These are phyloP conservation scores for Neoascia interrupta DNA, from an alignment of 2,888 invertebrate genomes.

Conservation along the genomic window DNA sequence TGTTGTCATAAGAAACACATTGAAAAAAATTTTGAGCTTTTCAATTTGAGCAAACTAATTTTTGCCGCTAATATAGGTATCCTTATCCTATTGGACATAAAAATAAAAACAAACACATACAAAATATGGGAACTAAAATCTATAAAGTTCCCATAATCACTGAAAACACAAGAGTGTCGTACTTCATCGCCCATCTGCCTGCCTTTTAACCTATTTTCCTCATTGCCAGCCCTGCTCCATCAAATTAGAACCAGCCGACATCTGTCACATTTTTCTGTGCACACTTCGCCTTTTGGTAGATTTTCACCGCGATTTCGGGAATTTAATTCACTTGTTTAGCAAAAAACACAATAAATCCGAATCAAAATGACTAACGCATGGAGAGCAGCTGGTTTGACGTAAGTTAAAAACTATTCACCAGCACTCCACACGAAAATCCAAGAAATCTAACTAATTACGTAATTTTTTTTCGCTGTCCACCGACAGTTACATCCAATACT, in stretches of 20 bases:
- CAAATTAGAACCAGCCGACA: not conserved
- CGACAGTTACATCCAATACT: conserved; percentile 95
- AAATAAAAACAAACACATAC: not conserved
- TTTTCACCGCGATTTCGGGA: conserved; percentile 7
- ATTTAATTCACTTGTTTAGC: conserved; percentile 8
- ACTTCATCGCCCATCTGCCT: conserved; percentile 27
- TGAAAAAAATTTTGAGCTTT: too few relatives aligned
- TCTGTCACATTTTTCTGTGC: conserved; percentile 47
- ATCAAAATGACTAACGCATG: conserved; percentile 86
- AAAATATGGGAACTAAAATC: not conserved
- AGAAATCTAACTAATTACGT: conserved; percentile 27
- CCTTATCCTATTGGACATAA: too few relatives aligned
- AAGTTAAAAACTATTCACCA: conserved; percentile 78
- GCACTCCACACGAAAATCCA: not conserved
- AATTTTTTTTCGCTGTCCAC: too few relatives aligned
- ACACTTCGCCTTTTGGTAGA: conserved; percentile 22
- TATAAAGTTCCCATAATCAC: not conserved
- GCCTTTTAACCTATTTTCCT: not conserved
- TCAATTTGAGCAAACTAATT: too few relatives aligned
- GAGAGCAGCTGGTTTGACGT: conserved; percentile 92
- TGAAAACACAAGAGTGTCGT: not conserved
- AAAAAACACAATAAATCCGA: conserved; percentile 28
- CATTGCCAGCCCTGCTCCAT: conserved; percentile 14
- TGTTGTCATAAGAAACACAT: too few relatives aligned
- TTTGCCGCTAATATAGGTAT: too few relatives aligned